A percentile compares a stretch with the other conserved stretches of the same genome.
Evolutionary conservation across 1,140 invertebrate species (phyloP).

Genomic region (Thereuonema tuberculata): DNA sequence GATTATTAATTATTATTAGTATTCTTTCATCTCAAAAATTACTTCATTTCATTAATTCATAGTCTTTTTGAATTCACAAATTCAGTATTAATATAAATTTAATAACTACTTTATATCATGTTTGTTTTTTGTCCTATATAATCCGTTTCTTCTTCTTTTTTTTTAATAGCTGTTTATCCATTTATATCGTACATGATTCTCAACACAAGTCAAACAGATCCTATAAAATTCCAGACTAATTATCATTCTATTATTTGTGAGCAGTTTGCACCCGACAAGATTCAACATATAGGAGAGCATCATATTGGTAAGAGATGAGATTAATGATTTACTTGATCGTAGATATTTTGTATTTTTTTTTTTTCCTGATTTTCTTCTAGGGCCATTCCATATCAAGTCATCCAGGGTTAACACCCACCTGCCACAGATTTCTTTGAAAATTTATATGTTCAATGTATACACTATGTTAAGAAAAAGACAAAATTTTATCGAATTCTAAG

Average conservation of each 20-base stretch:
- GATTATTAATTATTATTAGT: neutral
- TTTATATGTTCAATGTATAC: too few species aligned
- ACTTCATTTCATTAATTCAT: neutral
- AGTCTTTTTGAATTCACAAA: neutral
- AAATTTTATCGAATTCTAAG: too few species aligned
- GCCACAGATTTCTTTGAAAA: too few species aligned
- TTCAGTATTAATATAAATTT: neutral
- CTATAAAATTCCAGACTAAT: constrained; percentile 64
- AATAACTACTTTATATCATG: neutral
- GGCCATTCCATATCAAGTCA: too few species aligned
- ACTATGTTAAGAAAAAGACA: too few species aligned
- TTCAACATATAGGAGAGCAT: constrained; percentile 44
- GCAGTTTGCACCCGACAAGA: constrained; percentile 64
- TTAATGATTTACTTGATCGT: too few species aligned
- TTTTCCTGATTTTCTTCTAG: too few species aligned
- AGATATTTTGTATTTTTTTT: too few species aligned
- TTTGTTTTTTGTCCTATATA: neutral
- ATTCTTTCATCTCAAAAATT: neutral
- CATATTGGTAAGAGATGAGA: constrained; percentile 14
- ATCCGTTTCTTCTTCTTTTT: neutral
- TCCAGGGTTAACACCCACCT: too few species aligned
- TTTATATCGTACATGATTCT: constrained; percentile 82
- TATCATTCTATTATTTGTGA: constrained; percentile 59
- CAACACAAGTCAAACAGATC: constrained; percentile 68
- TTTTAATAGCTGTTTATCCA: constrained; percentile 59